Conservation (phyloP, 2,888 invertebrate genomes). For the Lapara coniferarum region DNA sequence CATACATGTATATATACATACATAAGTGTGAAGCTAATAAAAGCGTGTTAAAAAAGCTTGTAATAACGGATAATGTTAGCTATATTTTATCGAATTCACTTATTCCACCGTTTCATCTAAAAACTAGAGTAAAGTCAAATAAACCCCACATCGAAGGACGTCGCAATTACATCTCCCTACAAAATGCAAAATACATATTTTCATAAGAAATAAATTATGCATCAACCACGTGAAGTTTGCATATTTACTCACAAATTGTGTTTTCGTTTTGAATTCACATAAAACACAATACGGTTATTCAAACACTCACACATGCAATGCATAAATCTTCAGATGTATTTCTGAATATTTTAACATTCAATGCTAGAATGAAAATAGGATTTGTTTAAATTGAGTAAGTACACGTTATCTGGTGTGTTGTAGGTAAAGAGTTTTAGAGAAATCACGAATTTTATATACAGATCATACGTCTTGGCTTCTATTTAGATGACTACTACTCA, state of each 20-base stretch:
- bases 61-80: too few relatives aligned
- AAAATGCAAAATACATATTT: conserved; percentile 8
- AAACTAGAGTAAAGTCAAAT: background rate
- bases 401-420: too few relatives aligned
- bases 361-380: background rate
- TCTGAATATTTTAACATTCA: conserved; percentile 2
- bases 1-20: too few relatives aligned
- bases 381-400: background rate
- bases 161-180: background rate
- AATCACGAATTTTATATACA: too few relatives aligned
- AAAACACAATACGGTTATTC: conserved; percentile 1
- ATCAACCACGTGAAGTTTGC: conserved; percentile 13
- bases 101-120: background rate
- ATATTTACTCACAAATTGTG: conserved; percentile 20
- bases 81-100: too few relatives aligned
- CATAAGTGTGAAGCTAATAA: too few relatives aligned
- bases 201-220: conserved; percentile 21
- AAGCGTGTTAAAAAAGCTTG: too few relatives aligned
- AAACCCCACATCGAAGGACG: background rate
- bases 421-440: too few relatives aligned
- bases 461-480: too few relatives aligned
- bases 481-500: too few relatives aligned
- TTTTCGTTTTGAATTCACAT: conserved; percentile 16
- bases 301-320: background rate
- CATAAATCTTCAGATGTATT: conserved; percentile 5